Percentiles rank a stretch among this genome's conserved stretches.
phyloP scores from a whole-genome alignment of 2,113 vertebrate species.

The Crypturellus undulatus region DNA sequence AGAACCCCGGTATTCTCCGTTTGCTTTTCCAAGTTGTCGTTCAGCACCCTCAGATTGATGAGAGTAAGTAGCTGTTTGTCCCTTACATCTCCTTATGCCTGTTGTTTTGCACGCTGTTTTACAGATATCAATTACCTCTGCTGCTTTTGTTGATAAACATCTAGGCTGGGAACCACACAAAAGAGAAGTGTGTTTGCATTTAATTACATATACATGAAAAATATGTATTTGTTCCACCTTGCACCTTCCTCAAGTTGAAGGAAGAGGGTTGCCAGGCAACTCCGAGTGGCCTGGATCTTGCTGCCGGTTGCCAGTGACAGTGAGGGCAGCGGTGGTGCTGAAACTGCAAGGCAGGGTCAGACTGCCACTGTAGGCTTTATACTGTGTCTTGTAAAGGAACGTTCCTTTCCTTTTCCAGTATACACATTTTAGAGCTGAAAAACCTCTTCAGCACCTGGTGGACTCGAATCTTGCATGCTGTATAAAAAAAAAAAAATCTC shows the following conservation, averaged over 20 bases:
- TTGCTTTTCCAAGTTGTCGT: conserved; percentile 84
- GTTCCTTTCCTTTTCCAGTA: neutral
- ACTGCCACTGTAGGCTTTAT: neutral
- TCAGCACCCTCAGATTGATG: conserved; percentile 66
- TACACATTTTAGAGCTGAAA: neutral
- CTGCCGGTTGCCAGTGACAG: neutral
- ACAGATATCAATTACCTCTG: neutral
- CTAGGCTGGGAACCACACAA: neutral
- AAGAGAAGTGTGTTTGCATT: neutral
- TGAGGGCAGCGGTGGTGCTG: accelerated
- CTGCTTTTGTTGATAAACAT: neutral
- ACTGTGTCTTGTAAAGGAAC: neutral
- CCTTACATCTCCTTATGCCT: neutral
- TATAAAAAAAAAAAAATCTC: neutral
- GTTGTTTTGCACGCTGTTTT: neutral
- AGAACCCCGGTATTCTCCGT: conserved; percentile 72
- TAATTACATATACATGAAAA: no score
- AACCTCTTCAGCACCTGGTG: neutral
- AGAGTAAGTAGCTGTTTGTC: conserved; percentile 71
- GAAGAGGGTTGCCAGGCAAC: neutral
- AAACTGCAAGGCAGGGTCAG: neutral
- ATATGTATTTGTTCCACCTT: neutral
- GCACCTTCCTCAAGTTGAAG: neutral
- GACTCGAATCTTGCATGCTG: neutral
- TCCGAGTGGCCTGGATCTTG: neutral